phyloP scores from a whole-genome alignment of 1,140 invertebrate species.

The Aporrectodea caliginosa region DNA sequence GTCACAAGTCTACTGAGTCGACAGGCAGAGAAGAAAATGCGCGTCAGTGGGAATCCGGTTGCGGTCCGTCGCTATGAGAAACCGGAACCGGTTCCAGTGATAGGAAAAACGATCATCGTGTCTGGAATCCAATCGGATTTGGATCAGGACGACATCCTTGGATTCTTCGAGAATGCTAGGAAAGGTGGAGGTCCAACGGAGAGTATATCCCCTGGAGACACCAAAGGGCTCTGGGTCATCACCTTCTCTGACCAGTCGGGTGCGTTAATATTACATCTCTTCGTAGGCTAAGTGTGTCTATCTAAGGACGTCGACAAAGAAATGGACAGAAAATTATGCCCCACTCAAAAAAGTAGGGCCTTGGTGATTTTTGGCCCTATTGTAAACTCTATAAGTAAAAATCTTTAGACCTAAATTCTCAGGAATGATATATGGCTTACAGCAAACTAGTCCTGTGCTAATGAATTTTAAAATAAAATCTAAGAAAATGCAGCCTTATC shows the following conservation, averaged over 20 bases:
- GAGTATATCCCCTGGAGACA: background rate
- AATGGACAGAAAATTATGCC: too few relatives aligned
- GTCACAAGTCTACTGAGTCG: background rate
- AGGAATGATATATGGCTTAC: too few relatives aligned
- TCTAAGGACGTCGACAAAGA: too few relatives aligned
- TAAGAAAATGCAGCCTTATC: too few relatives aligned
- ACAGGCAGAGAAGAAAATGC: background rate
- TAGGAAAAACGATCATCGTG: background rate
- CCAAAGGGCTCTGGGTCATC: background rate
- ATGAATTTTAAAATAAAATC: too few relatives aligned
- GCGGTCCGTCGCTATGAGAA: background rate
- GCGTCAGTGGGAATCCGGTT: background rate
- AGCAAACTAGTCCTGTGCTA: too few relatives aligned
- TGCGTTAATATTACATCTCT: too few relatives aligned
- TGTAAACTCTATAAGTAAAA: too few relatives aligned
- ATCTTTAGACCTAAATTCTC: too few relatives aligned
- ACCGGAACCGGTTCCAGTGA: background rate
- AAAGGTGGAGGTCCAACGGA: background rate
- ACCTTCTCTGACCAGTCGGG: background rate
- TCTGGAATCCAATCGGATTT: background rate
- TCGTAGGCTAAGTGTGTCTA: too few relatives aligned
- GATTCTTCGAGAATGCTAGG: background rate
- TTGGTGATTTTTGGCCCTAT: too few relatives aligned
- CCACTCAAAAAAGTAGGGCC: too few relatives aligned
- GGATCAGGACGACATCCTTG: background rate